Evolutionary conservation across 1,140 invertebrate genomes (phyloP), one percentile per base, ranked within the genome.

Genomic region (Philotrypesis tridentata): DNA sequence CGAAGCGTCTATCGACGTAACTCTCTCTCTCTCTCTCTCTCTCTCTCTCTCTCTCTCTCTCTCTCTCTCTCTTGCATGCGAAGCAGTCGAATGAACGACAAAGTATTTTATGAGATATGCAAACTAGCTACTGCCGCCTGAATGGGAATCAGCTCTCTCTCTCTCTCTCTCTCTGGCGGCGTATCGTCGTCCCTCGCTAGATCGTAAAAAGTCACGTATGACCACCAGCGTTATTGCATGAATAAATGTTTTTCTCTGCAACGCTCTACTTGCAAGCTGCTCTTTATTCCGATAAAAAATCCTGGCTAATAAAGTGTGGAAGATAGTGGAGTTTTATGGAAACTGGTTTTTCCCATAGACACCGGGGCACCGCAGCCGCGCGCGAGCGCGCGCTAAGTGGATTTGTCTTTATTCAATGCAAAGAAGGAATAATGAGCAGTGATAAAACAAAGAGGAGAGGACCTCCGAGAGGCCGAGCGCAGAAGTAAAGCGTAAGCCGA

Each of bases 41-140:
- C n/a, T n/a, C n/a, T n/a, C n/a, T n/a, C n/a, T n/a, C n/a, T n/a
- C n/a, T n/a, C n/a, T n/a, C n/a, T n/a, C n/a, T n/a, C n/a, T n/a
- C n/a, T n/a, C n/a, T n/a, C n/a, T n/a, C n/a, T n/a, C n/a, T n/a
- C 63, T 29, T 68, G 63, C 55, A 77, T 68, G 75, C 25, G 43
- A 68, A 78, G 17, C 23, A 67, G 60, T 23, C 25, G n/a, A 79
- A 71, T 43, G 48, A 78, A 71, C 65, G 48, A 79, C 77, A 79
- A 72, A 79, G 78, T 72, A 79, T 79, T 79, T 79, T 72, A 72
- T 21, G 68, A 70, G 43, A 79, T 79, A 79, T 60, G 67, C 40
- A 79, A 70, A 79, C 33, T 25, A 71, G 76, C 25, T n/a, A 55
- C 21, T n/a, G 21, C 31, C 6, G 61, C 5, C 33, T 67, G 27